A percentile compares a stretch with the other conserved stretches of the same genome.
Evolutionary conservation across 2,113 vertebrate species (phyloP).

Genomic region (Chrysemys picta): DNA sequence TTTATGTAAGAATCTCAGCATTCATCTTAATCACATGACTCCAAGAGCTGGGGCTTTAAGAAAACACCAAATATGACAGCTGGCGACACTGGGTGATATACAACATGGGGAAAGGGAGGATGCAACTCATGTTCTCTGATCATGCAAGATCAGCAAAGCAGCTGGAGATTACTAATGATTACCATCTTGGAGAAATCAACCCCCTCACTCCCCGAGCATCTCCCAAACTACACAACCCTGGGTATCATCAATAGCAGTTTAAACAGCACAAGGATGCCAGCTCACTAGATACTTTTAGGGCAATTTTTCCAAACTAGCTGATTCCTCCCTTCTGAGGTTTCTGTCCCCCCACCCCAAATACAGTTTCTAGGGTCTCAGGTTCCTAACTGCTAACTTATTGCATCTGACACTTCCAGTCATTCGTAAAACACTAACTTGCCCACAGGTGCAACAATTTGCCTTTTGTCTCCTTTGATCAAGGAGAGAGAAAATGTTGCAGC

Average conservation of each 20-base stretch:
- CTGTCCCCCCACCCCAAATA: not conserved
- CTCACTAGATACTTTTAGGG: not conserved
- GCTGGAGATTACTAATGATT: not conserved
- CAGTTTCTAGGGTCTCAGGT: no score
- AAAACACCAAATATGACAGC: not conserved
- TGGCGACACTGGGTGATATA: accelerated
- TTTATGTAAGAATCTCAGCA: not conserved
- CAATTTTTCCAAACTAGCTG: not conserved
- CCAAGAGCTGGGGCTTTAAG: not conserved
- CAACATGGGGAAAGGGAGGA: not conserved
- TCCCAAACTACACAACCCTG: not conserved
- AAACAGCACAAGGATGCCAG: not conserved
- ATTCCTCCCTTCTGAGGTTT: not conserved
- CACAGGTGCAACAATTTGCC: no score
- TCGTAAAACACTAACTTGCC: no score
- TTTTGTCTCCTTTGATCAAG: not conserved
- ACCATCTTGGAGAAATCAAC: not conserved
- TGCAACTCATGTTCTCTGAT: not conserved
- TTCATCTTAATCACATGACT: not conserved
- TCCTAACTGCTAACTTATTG: no score
- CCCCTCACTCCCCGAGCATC: not conserved
- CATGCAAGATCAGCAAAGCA: not conserved
- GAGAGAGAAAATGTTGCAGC: not conserved
- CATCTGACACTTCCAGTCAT: no score
- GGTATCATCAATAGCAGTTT: no score